These are phyloP conservation scores for Tachuris rubrigastra DNA, from an alignment of 2,113 vertebrate genomes.

Conservation along the genomic window DNA sequence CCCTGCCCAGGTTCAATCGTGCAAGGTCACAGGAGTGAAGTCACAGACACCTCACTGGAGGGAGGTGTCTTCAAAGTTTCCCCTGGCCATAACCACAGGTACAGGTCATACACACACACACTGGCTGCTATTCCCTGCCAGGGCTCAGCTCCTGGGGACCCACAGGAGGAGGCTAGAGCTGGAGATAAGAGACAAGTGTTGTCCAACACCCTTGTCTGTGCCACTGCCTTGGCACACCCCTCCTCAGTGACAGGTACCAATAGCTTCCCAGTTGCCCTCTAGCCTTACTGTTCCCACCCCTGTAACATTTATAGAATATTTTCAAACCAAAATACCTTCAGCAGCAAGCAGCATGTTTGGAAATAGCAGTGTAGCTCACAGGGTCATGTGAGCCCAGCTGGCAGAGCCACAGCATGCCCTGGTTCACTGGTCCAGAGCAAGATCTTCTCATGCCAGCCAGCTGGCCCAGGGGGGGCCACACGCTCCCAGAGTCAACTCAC, in stretches of 20 bases:
- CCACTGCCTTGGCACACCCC: neutral
- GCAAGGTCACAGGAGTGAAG: rapidly evolving
- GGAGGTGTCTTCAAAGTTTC: neutral
- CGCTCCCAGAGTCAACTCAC: rapidly evolving
- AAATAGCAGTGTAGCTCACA: slow-evolving; percentile 42
- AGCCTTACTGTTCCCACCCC: neutral
- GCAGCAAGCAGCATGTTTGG: slow-evolving; percentile 24
- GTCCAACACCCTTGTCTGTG: rapidly evolving
- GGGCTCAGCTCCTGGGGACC: neutral
- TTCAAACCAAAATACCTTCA: slow-evolving; percentile 37
- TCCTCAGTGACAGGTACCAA: rapidly evolving
- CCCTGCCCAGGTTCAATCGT: neutral
- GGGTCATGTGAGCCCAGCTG: neutral
- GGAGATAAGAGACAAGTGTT: neutral
- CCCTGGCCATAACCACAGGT: rapidly evolving
- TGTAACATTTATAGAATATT: slow-evolving; percentile 44
- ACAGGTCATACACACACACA: neutral
- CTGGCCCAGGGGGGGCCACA: neutral
- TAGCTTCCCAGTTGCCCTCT: neutral
- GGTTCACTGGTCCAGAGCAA: neutral
- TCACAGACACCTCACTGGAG: too few species aligned
- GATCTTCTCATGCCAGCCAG: neutral
- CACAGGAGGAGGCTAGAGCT: neutral
- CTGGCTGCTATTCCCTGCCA: neutral
- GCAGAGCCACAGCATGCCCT: neutral